Percentiles rank a stretch among this genome's conserved stretches.
Evolutionary conservation across 2,888 invertebrate species (phyloP).

Genomic region (Matsumyia berberina): DNA sequence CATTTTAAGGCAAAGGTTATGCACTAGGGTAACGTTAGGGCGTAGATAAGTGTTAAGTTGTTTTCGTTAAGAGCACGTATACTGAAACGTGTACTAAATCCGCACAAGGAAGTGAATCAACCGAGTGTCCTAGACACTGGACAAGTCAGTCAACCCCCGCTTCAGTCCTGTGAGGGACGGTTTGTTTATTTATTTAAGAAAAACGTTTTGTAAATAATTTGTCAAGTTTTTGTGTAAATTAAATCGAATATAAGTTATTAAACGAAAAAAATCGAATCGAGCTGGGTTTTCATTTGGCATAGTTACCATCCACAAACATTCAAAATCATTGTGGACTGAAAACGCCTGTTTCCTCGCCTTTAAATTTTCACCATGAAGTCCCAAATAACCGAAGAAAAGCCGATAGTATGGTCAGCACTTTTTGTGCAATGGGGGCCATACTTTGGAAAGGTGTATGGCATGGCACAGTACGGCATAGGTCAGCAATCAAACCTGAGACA

Average conservation of each 20-base stretch:
- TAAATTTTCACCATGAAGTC: too few relatives aligned
- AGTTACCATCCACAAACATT: too few relatives aligned
- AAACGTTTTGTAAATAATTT: slow-evolving; percentile 52
- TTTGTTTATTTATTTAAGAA: slow-evolving; percentile 36
- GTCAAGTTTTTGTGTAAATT: slow-evolving; percentile 1
- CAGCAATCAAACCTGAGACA: too few relatives aligned
- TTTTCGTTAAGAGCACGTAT: background rate
- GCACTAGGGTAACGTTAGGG: background rate
- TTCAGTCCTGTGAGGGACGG: slow-evolving; percentile 22
- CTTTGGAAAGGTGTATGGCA: too few relatives aligned
- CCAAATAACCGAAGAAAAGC: too few relatives aligned
- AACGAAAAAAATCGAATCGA: background rate
- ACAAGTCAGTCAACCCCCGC: slow-evolving; percentile 20
- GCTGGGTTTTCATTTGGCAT: background rate
- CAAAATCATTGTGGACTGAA: too few relatives aligned
- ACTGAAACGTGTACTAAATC: slow-evolving; percentile 5
- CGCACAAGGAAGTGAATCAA: background rate
- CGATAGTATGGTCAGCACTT: too few relatives aligned
- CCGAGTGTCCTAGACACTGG: slow-evolving; percentile 7
- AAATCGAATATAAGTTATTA: slow-evolving; percentile 18
- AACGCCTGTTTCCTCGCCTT: too few relatives aligned
- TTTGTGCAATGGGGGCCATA: too few relatives aligned
- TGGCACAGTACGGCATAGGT: too few relatives aligned
- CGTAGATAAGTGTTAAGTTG: slow-evolving; percentile 21
- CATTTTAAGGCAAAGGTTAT: slow-evolving; percentile 5